Evolutionary conservation across 2,888 invertebrate species (phyloP).

Genomic region (Megastigmus dorsalis): DNA sequence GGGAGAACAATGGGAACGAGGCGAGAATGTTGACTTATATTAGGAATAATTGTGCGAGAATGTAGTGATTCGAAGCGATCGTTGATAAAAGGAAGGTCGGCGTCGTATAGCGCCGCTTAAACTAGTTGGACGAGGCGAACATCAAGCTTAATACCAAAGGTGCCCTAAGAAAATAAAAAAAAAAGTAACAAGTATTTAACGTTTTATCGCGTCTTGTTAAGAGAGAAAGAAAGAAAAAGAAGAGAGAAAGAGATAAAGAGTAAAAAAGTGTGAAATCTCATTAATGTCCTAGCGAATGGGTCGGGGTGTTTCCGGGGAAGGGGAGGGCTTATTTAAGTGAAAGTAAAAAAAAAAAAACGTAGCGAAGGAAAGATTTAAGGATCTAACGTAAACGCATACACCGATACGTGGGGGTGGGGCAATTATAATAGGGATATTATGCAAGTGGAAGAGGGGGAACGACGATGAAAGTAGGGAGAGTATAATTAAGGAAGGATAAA

Average conservation of each 20-base stretch:
- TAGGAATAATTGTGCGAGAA: conserved; percentile 55
- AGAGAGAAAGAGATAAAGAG: conserved; percentile 54
- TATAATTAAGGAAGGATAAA: conserved; percentile 9
- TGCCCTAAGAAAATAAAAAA: conserved; percentile 80
- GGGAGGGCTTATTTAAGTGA: conserved; percentile 32
- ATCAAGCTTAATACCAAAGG: conserved; percentile 91
- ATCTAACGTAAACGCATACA: conserved; percentile 11
- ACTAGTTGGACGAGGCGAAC: conserved; percentile 70
- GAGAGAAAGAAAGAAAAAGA: conserved; percentile 55
- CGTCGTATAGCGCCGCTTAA: conserved; percentile 39
- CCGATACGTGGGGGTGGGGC: conserved; percentile 18
- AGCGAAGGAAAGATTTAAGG: conserved; percentile 1
- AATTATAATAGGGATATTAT: conserved; percentile 45
- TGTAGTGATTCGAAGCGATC: conserved; percentile 57
- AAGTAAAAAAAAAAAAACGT: too few relatives aligned
- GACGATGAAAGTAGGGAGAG: conserved; percentile 28
- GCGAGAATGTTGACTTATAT: conserved; percentile 41
- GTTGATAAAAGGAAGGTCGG: conserved; percentile 48
- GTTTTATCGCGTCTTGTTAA: conserved; percentile 76
- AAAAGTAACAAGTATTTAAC: conserved; percentile 74
- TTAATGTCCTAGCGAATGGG: conserved; percentile 48
- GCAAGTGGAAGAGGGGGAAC: conserved; percentile 28
- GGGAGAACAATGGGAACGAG: conserved; percentile 5
- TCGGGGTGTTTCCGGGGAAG: conserved; percentile 19
- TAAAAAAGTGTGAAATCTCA: conserved; percentile 54